These are phyloP conservation scores for Gorilla gorilla DNA, from an alignment of 2,113 vertebrate species.

Conservation along the genomic window DNA sequence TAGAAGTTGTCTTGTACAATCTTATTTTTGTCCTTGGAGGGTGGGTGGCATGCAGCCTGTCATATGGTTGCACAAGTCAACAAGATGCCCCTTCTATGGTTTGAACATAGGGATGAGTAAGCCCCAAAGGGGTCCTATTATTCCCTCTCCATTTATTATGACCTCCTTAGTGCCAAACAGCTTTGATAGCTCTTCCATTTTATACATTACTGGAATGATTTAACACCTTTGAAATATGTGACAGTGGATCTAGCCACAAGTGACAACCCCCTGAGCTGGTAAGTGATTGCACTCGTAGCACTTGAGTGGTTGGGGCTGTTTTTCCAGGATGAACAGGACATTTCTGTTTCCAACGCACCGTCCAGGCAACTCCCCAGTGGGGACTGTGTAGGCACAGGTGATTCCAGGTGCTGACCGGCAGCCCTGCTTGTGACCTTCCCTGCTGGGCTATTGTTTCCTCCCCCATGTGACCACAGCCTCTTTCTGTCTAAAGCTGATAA, in stretches of 20 bases:
- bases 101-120: neutral
- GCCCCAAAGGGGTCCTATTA: neutral
- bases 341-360: neutral
- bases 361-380: neutral
- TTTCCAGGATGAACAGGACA: slow-evolving; percentile 46
- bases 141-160: neutral
- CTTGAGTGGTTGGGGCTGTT: slow-evolving; percentile 52
- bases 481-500: slow-evolving; percentile 79
- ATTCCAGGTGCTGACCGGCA: slow-evolving; percentile 22
- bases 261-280: slow-evolving; percentile 52
- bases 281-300: slow-evolving; percentile 65
- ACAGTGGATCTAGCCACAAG: slow-evolving; percentile 58
- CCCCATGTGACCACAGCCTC: slow-evolving; percentile 66
- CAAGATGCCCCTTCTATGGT: neutral
- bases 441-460: neutral
- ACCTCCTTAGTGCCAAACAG: slow-evolving; percentile 24
- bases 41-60: accelerated
- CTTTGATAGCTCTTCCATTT: slow-evolving; percentile 68
- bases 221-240: slow-evolving; percentile 28
- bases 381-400: slow-evolving; percentile 20
- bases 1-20: neutral
- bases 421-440: neutral
- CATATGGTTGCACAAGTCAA: neutral
- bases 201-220: slow-evolving; percentile 59
- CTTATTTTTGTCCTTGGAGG: neutral